Evolutionary conservation across 2,797 vertebrate species (phyloP).

Genomic region (Darevskia nairensis): DNA sequence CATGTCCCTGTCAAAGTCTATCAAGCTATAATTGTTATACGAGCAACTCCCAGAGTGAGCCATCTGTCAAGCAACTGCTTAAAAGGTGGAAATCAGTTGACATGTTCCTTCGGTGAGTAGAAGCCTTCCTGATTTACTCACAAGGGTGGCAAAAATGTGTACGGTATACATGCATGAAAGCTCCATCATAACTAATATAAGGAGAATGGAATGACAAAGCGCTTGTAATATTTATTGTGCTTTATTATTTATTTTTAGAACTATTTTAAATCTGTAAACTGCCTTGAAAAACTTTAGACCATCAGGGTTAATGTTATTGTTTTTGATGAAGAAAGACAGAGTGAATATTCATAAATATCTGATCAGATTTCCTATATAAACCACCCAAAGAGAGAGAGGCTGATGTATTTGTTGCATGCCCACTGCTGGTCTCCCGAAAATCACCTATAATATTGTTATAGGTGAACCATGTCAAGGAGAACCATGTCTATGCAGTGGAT

Average conservation of each 20-base stretch:
- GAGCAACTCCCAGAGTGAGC: conserved; percentile 39
- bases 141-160: not conserved
- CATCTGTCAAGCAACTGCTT: not conserved
- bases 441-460: not conserved
- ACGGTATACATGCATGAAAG: not conserved
- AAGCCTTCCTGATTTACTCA: not conserved
- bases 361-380: not conserved
- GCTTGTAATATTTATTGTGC: not conserved
- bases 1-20: conserved; percentile 48
- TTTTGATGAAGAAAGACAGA: not conserved
- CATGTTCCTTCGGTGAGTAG: not conserved
- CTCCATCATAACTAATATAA: not conserved
- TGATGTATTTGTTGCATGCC: not conserved
- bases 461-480: not conserved
- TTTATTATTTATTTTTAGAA: not conserved
- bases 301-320: not conserved
- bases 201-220: not conserved
- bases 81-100: conserved; percentile 15
- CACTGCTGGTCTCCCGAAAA: not conserved
- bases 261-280: not conserved
- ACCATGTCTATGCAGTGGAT: not conserved
- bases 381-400: not conserved
- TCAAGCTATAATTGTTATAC: conserved; percentile 42
- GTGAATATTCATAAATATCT: not conserved
- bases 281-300: not conserved